Conservation (phyloP, 2,113 vertebrate species). For the Otolemur garnettii region DNA sequence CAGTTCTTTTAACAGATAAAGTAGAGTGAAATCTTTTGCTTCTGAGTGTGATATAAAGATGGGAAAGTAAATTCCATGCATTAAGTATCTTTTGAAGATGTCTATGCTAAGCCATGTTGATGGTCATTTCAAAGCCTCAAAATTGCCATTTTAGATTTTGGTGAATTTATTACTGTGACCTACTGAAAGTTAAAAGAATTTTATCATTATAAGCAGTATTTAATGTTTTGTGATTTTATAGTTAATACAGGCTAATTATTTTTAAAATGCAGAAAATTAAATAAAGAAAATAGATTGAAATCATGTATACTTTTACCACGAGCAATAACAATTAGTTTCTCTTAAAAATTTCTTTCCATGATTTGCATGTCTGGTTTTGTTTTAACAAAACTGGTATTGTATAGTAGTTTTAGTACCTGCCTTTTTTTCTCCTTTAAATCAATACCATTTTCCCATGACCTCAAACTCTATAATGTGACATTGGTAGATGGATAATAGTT, state of each 20-base stretch:
- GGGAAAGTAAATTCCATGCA: neutral
- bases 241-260: neutral
- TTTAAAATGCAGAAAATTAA: slow-evolving; percentile 27
- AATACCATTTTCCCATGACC: slow-evolving; percentile 33
- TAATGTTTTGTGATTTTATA: slow-evolving; percentile 54
- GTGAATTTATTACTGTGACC: neutral
- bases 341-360: neutral
- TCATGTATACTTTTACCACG: neutral
- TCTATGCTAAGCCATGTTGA: neutral
- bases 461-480: slow-evolving; percentile 48
- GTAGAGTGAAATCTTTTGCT: neutral
- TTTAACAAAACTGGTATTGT: slow-evolving; percentile 35
- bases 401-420: neutral
- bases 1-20: neutral
- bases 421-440: neutral
- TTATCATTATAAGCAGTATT: neutral
- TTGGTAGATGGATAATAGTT: slow-evolving; percentile 23
- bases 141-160: neutral
- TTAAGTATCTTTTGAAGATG: slow-evolving; percentile 12
- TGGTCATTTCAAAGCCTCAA: neutral
- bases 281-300: slow-evolving; percentile 54
- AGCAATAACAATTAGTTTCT: slow-evolving; percentile 36
- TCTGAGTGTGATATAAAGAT: slow-evolving; percentile 27
- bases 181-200: slow-evolving; percentile 40
- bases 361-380: slow-evolving; percentile 31